These are phyloP conservation scores for Peromyscus nudipes DNA, from an alignment of 2,797 vertebrate genomes.

Conservation along the genomic window DNA sequence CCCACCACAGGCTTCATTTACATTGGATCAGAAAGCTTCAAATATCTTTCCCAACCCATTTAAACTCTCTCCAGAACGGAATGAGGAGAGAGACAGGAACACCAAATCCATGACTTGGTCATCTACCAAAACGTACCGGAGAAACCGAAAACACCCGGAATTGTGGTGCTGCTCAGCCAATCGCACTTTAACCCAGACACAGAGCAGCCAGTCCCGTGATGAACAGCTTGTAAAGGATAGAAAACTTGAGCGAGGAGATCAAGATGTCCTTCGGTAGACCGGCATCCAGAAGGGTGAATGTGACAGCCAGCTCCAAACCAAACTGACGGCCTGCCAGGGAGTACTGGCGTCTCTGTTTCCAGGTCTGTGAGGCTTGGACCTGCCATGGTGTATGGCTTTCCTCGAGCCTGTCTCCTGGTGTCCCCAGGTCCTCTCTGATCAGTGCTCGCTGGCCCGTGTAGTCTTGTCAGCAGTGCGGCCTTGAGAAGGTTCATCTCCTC, in stretches of 20 bases:
- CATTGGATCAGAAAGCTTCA: slow-evolving; percentile 77
- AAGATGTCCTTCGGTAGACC: slow-evolving; percentile 63
- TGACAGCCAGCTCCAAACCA: slow-evolving; percentile 79
- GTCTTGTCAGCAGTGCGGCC: slow-evolving; percentile 11
- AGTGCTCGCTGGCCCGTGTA: not conserved
- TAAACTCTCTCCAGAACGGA: slow-evolving; percentile 77
- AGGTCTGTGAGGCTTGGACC: slow-evolving; percentile 69
- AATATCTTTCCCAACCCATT: slow-evolving; percentile 76
- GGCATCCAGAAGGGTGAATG: slow-evolving; percentile 69
- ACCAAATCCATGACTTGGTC: slow-evolving; percentile 78
- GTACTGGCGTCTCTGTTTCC: slow-evolving; percentile 61
- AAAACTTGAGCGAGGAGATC: slow-evolving; percentile 61
- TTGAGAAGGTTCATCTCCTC: not conserved
- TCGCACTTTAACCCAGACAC: slow-evolving; percentile 22
- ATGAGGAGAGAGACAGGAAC: slow-evolving; percentile 75
- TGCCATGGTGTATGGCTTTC: slow-evolving; percentile 54
- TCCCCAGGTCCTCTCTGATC: slow-evolving; percentile 29
- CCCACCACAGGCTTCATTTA: slow-evolving; percentile 81
- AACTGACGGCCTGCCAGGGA: slow-evolving; percentile 77
- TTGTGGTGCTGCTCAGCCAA: not conserved
- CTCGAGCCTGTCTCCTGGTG: slow-evolving; percentile 57
- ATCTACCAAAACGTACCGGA: slow-evolving; percentile 65
- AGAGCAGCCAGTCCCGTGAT: not conserved
- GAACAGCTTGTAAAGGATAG: slow-evolving; percentile 56
- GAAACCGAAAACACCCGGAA: slow-evolving; percentile 38